These are phyloP conservation scores for Caenorhabditis latens DNA, from an alignment of 1,140 invertebrate species.

Conservation along the genomic window DNA sequence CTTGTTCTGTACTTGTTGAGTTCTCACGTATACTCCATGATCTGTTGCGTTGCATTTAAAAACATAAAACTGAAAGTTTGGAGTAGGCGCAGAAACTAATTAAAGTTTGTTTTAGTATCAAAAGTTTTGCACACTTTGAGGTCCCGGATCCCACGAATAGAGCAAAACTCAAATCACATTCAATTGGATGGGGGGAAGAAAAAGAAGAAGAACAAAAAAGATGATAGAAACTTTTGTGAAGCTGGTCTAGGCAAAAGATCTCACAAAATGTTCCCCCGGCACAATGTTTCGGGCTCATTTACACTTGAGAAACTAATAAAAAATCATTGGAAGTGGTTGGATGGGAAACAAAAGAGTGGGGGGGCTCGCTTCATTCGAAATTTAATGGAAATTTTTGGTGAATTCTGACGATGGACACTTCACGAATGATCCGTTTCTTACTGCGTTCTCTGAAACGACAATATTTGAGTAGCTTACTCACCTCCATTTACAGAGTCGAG, in stretches of 20 bases:
- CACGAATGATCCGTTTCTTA: too few species aligned
- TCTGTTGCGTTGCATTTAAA: constrained; percentile 11
- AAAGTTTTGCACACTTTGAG: not conserved
- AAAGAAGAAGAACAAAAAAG: not conserved
- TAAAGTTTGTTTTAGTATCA: constrained; percentile 43
- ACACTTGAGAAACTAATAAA: not conserved
- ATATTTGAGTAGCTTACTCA: not conserved
- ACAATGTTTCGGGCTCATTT: constrained; percentile 36
- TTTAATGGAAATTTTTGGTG: not conserved
- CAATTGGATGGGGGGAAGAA: not conserved
- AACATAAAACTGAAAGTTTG: not conserved
- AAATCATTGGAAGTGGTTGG: not conserved
- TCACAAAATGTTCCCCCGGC: constrained; percentile 3
- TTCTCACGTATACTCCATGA: constrained; percentile 6
- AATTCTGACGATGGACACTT: not conserved
- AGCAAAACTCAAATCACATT: constrained; percentile 17
- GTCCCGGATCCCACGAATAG: not conserved
- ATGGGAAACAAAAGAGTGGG: not conserved
- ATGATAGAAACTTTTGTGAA: constrained; percentile 6
- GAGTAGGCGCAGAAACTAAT: constrained; percentile 14
- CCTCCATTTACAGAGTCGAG: not conserved
- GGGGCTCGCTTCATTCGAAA: too few species aligned
- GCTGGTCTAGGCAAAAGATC: constrained; percentile 25
- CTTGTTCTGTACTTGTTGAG: not conserved
- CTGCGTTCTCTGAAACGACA: not conserved